These are phyloP conservation scores for Zygothrica quintamaculata DNA, from an alignment of 2,888 invertebrate species.

Conservation along the genomic window DNA sequence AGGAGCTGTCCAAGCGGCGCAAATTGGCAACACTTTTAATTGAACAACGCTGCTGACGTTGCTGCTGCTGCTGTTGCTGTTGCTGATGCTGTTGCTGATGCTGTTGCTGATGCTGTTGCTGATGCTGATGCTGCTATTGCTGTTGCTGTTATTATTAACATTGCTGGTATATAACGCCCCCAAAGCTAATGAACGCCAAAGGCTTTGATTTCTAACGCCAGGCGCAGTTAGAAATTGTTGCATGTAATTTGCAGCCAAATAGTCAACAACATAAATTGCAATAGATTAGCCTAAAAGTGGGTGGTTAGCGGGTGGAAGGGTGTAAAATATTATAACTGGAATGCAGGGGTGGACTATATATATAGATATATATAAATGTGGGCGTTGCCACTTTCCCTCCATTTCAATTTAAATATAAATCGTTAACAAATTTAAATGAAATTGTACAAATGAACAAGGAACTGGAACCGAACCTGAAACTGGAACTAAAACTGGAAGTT, in stretches of 20 bases:
- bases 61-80: slow-evolving; percentile 17
- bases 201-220: slow-evolving; percentile 78
- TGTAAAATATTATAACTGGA: too few relatives aligned
- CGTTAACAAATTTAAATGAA: slow-evolving; percentile 76
- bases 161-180: slow-evolving; percentile 75
- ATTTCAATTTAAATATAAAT: slow-evolving; percentile 71
- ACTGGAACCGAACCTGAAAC: slow-evolving; percentile 33
- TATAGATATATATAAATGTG: slow-evolving; percentile 57
- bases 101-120: slow-evolving; percentile 66
- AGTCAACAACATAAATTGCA: slow-evolving; percentile 75
- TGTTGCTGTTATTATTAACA: slow-evolving; percentile 65
- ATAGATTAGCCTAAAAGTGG: slow-evolving; percentile 33
- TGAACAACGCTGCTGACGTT: slow-evolving; percentile 55
- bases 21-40: slow-evolving; percentile 79
- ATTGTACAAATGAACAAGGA: slow-evolving; percentile 44
- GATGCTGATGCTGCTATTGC: slow-evolving; percentile 7
- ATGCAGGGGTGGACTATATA: not conserved
- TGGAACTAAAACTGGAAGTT: slow-evolving; percentile 44
- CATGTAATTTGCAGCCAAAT: slow-evolving; percentile 75
- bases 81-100: slow-evolving; percentile 13
- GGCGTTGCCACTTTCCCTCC: slow-evolving; percentile 77
- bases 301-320: not conserved
- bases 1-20: slow-evolving; percentile 61
- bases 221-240: slow-evolving; percentile 62
- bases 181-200: slow-evolving; percentile 82